A percentile compares a stretch with the other conserved stretches of the same genome.
These are phyloP conservation scores for Nesidiocoris tenuis DNA, from an alignment of 2,888 invertebrate species.

Conservation along the genomic window DNA sequence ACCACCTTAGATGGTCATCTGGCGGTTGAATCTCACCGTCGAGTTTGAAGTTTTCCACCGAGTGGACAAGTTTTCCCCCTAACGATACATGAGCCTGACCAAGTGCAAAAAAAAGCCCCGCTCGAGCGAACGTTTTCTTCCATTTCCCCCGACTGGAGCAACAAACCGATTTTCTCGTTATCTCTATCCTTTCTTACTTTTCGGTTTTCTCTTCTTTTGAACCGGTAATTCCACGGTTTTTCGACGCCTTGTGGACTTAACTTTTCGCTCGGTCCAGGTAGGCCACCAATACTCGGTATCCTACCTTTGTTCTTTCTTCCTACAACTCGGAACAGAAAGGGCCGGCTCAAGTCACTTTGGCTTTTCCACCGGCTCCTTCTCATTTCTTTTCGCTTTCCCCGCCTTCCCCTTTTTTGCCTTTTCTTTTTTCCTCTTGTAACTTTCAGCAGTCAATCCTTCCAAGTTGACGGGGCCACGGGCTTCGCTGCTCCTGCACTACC, in stretches of 20 bases:
- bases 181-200: neutral
- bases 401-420: slow-evolving; percentile 1
- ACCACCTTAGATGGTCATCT: too few species aligned
- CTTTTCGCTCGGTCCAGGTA: neutral
- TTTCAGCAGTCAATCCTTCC: slow-evolving; percentile 38
- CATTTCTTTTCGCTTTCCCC: slow-evolving; percentile 2
- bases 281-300: neutral
- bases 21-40: too few species aligned
- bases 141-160: too few species aligned
- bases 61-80: too few species aligned
- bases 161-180: neutral
- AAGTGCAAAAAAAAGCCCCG: too few species aligned
- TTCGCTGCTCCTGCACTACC: neutral
- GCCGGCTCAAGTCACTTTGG: slow-evolving; percentile 11
- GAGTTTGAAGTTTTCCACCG: too few species aligned
- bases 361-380: neutral
- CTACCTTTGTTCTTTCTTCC: neutral
- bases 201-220: neutral
- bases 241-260: neutral
- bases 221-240: neutral
- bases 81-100: too few species aligned
- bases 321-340: neutral
- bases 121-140: too few species aligned
- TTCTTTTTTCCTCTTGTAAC: slow-evolving; percentile 16
- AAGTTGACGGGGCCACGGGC: slow-evolving; percentile 11